phyloP scores from a whole-genome alignment of 2,888 invertebrate species.

The Drosophila quinaria region DNA sequence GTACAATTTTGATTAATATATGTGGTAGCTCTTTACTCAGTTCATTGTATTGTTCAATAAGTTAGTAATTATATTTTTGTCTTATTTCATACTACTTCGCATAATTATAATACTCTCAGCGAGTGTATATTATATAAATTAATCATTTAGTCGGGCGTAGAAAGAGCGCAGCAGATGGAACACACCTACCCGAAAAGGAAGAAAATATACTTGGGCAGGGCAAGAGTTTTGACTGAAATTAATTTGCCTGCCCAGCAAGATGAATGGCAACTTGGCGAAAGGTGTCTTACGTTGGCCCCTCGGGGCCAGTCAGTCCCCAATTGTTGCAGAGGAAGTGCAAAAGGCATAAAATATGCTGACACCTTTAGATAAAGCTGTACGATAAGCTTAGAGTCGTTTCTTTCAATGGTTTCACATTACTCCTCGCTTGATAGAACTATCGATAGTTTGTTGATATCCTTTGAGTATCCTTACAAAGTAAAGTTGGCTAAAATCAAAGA shows the following conservation, averaged over 20 bases:
- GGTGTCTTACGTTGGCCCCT: constrained; percentile 44
- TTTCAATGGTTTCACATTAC: not conserved
- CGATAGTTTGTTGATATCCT: not conserved
- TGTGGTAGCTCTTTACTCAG: not conserved
- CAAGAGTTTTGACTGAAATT: constrained; percentile 71
- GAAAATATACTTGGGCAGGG: constrained; percentile 48
- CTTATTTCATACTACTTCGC: not conserved
- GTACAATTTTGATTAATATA: not conserved
- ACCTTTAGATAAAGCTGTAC: constrained; percentile 54
- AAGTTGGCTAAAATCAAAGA: not conserved
- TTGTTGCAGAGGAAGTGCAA: constrained; percentile 50
- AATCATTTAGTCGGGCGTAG: constrained; percentile 59
- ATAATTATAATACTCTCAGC: not conserved
- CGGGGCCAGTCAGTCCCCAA: constrained; percentile 9
- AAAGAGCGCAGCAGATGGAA: constrained; percentile 52
- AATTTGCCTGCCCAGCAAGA: constrained; percentile 70
- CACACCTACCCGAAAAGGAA: constrained; percentile 53
- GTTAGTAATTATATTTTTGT: not conserved
- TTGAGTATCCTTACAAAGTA: not conserved
- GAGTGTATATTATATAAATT: constrained; percentile 42
- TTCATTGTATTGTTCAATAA: not conserved
- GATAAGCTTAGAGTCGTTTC: constrained; percentile 23
- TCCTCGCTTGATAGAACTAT: too few relatives aligned
- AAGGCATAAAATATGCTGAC: constrained; percentile 65
- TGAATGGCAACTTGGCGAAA: constrained; percentile 64